A percentile compares a stretch with the other conserved stretches of the same genome.
These are phyloP conservation scores for Charanyca ferruginea DNA, from an alignment of 2,888 invertebrate species.

Conservation along the genomic window DNA sequence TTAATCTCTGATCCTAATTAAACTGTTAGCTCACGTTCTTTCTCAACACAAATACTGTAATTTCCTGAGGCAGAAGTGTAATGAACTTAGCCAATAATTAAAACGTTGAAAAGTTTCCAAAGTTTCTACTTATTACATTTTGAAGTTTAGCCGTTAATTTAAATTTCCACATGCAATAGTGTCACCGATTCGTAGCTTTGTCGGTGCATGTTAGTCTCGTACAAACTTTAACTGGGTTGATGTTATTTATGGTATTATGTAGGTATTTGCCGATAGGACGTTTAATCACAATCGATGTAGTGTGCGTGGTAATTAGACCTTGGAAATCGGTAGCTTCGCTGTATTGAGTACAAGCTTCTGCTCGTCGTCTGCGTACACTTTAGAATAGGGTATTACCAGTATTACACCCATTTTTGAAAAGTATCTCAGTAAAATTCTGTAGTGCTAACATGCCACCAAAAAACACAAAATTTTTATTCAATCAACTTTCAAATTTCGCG, in stretches of 20 bases:
- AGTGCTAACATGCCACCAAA: too few species aligned
- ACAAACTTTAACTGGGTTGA: constrained; percentile 42
- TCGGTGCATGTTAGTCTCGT: constrained; percentile 37
- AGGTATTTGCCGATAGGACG: constrained; percentile 8
- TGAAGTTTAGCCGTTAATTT: constrained; percentile 61
- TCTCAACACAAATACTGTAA: constrained; percentile 14
- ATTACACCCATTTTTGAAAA: too few species aligned
- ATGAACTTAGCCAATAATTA: constrained; percentile 51
- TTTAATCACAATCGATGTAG: constrained; percentile 11
- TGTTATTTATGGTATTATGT: constrained; percentile 13
- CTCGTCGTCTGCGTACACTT: too few species aligned
- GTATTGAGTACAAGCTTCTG: too few species aligned
- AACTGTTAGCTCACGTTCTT: not conserved
- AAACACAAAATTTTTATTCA: too few species aligned
- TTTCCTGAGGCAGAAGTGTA: constrained; percentile 16
- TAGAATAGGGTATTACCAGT: too few species aligned
- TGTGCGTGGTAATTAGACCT: not conserved
- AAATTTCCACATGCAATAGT: constrained; percentile 56
- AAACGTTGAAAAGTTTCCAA: constrained; percentile 48
- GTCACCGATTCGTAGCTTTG: constrained; percentile 33
- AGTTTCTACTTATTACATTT: constrained; percentile 33
- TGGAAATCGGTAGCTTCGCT: not conserved
- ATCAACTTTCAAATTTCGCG: too few species aligned
- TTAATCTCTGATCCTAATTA: too few species aligned
- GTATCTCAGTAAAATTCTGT: too few species aligned